Conservation (phyloP, 2,113 vertebrate genomes). For the Otocyon megalotis region DNA sequence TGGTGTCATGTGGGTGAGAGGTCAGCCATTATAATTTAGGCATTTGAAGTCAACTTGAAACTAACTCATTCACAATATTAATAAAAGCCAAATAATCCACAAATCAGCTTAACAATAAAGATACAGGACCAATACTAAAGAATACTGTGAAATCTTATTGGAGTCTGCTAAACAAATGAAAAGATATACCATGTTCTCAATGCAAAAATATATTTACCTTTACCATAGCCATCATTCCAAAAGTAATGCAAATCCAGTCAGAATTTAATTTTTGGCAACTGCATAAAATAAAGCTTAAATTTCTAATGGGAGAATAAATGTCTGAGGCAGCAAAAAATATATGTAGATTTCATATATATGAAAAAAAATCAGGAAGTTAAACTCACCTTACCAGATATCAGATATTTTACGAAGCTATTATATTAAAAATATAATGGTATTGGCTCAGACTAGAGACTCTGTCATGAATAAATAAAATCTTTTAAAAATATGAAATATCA, state of each 20-base stretch:
- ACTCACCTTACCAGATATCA: background rate
- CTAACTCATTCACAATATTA: background rate
- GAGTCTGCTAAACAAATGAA: background rate
- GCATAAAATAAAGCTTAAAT: constrained; percentile 18
- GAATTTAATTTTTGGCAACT: constrained; percentile 50
- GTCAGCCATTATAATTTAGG: background rate
- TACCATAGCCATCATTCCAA: background rate
- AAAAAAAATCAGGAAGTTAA: background rate
- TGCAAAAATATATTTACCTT: background rate
- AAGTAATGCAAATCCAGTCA: constrained; percentile 16
- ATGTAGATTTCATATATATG: background rate
- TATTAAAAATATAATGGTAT: constrained; percentile 10
- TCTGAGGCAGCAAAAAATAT: background rate
- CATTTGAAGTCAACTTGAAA: background rate
- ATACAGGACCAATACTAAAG: background rate
- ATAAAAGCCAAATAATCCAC: background rate
- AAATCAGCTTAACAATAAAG: constrained; percentile 11
- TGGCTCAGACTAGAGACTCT: background rate
- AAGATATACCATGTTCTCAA: background rate
- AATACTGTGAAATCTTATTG: background rate
- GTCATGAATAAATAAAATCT: background rate
- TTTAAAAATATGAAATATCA: background rate
- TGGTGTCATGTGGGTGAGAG: background rate
- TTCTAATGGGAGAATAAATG: constrained; percentile 1
- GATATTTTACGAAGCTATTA: background rate